A percentile compares a stretch with the other conserved stretches of the same genome.
Evolutionary conservation across 2,797 vertebrate species (phyloP).

Genomic region (Melanogrammus aeglefinus): DNA sequence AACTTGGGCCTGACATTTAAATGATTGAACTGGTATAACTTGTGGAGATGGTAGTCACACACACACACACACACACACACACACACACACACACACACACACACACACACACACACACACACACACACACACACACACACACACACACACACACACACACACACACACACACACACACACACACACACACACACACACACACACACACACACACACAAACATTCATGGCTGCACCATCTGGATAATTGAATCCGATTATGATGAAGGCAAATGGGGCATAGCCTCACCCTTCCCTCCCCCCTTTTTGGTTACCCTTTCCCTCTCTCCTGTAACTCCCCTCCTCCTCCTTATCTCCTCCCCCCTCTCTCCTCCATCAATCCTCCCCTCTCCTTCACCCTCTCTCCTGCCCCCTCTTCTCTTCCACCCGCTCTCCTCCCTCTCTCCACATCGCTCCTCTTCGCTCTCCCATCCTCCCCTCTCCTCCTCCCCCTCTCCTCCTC

Average conservation of each 20-base stretch:
- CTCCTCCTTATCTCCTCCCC: background rate
- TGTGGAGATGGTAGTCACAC: background rate
- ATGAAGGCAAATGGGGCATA: conserved; percentile 16
- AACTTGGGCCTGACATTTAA: background rate
- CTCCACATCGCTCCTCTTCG: too few relatives aligned
- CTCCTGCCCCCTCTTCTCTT: too few relatives aligned
- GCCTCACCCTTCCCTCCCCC: conserved; percentile 5
- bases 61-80: background rate
- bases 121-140: background rate
- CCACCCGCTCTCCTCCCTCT: too few relatives aligned
- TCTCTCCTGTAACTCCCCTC: too few relatives aligned
- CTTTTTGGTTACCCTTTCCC: background rate
- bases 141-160: background rate
- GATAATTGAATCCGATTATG: conserved; percentile 26
- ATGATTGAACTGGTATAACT: background rate
- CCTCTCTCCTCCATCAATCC: background rate
- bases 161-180: background rate
- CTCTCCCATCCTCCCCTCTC: too few relatives aligned
- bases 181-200: background rate
- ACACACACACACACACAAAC: background rate
- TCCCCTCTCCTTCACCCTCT: background rate
- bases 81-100: background rate
- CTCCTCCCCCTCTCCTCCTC: background rate
- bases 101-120: background rate
- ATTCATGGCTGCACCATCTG: background rate